These are phyloP conservation scores for Melolontha melolontha DNA, from an alignment of 2,888 invertebrate genomes.

Conservation along the genomic window DNA sequence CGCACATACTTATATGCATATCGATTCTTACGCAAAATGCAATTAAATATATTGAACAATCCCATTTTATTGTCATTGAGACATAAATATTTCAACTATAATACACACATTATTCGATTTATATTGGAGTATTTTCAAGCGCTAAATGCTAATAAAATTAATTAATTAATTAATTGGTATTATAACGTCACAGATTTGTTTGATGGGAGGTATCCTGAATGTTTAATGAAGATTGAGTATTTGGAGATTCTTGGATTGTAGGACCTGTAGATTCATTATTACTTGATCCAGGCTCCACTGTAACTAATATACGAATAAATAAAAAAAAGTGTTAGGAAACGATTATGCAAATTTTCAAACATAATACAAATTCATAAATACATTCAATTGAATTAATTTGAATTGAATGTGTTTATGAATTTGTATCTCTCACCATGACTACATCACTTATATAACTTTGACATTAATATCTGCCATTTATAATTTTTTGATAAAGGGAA, in stretches of 20 bases:
- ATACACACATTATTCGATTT: constrained; percentile 13
- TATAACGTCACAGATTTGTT: constrained; percentile 26
- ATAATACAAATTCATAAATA: background rate
- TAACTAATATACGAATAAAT: too few relatives aligned
- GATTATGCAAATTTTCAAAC: background rate
- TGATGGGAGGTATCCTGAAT: constrained; percentile 14
- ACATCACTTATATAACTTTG: too few relatives aligned
- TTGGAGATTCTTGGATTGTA: constrained; percentile 4
- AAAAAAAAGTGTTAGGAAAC: background rate
- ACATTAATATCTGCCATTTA: too few relatives aligned
- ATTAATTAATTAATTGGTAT: background rate
- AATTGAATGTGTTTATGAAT: too few relatives aligned
- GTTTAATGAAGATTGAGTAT: background rate
- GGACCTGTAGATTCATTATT: constrained; percentile 28
- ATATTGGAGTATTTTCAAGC: constrained; percentile 30
- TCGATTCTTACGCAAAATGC: too few relatives aligned
- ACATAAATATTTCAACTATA: too few relatives aligned
- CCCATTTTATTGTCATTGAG: too few relatives aligned
- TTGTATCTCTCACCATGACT: too few relatives aligned
- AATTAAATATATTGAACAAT: too few relatives aligned
- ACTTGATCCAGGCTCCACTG: constrained; percentile 34
- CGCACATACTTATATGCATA: too few relatives aligned
- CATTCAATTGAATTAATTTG: too few relatives aligned
- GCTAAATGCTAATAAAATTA: constrained; percentile 22
- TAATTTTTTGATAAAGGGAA: too few relatives aligned